Conservation (phyloP, 2,797 vertebrate genomes). For the Valencia hispanica region DNA sequence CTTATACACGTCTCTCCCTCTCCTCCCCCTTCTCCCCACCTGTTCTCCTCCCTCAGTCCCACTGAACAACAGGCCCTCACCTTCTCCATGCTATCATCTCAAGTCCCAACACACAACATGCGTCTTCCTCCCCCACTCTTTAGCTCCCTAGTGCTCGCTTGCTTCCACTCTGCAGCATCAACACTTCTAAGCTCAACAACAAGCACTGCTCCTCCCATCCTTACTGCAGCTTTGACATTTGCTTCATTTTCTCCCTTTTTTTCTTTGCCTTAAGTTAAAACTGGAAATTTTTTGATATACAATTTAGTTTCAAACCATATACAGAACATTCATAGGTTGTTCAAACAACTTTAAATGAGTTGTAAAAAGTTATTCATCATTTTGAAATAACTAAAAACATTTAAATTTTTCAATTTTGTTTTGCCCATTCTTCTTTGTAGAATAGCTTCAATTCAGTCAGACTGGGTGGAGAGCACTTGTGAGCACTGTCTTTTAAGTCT, state of each 20-base stretch:
- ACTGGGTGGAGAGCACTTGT: no score
- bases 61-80: constrained; percentile 73
- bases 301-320: not conserved
- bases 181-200: constrained; percentile 56
- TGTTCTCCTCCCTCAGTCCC: constrained; percentile 60
- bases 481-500: no score
- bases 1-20: constrained; percentile 35
- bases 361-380: not conserved
- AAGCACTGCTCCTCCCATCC: constrained; percentile 38
- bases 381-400: no score
- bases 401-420: no score
- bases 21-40: constrained; percentile 21
- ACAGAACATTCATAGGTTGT: not conserved
- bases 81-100: constrained; percentile 68
- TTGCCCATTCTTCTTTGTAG: no score
- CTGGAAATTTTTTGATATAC: not conserved
- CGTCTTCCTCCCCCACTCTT: constrained; percentile 45
- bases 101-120: constrained; percentile 55
- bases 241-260: constrained; percentile 14
- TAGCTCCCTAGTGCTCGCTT: constrained; percentile 38
- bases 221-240: constrained; percentile 24
- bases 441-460: no score
- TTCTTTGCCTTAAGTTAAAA: not conserved
- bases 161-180: constrained; percentile 50
- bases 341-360: not conserved